Percentiles rank a stretch among this genome's conserved stretches.
These are phyloP conservation scores for Drosophila stalkeri DNA, from an alignment of 2,888 invertebrate species.

Conservation along the genomic window DNA sequence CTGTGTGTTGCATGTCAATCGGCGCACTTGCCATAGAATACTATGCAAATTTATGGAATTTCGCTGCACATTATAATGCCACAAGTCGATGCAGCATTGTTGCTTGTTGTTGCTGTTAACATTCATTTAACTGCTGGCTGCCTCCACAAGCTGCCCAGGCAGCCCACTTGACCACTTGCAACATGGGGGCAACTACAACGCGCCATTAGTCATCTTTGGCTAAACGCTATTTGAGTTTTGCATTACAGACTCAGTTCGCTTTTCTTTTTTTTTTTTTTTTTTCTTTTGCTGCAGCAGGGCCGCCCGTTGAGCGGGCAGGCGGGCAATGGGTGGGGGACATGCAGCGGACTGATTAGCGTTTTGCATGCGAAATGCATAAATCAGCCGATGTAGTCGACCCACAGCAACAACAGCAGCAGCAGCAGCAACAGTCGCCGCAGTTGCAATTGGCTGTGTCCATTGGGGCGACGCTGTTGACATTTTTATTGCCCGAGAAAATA, in stretches of 20 bases:
- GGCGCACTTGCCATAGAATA: constrained; percentile 57
- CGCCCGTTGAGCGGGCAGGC: constrained; percentile 21
- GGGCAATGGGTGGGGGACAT: not conserved
- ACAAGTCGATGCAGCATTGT: constrained; percentile 36
- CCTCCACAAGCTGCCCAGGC: constrained; percentile 41
- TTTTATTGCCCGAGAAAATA: constrained; percentile 80
- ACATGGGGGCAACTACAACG: constrained; percentile 53
- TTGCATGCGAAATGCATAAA: constrained; percentile 78
- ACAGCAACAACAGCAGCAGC: constrained; percentile 35
- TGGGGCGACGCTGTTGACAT: constrained; percentile 71
- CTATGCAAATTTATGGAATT: constrained; percentile 62
- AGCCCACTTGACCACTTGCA: constrained; percentile 66
- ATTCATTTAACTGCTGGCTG: constrained; percentile 59
- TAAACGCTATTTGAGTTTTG: constrained; percentile 73
- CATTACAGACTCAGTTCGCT: constrained; percentile 49
- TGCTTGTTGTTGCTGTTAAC: constrained; percentile 50
- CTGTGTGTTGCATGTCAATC: constrained; percentile 54
- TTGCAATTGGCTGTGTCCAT: constrained; percentile 57
- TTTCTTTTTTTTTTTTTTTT: constrained; percentile 26
- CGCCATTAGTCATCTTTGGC: constrained; percentile 76
- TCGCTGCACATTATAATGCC: constrained; percentile 28
- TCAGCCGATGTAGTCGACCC: constrained; percentile 48
- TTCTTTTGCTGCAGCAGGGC: constrained; percentile 31
- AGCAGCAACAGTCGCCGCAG: constrained; percentile 30
- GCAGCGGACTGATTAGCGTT: constrained; percentile 74